phyloP scores from a whole-genome alignment of 1,140 invertebrate species.

The Drosophila pseudoobscura region DNA sequence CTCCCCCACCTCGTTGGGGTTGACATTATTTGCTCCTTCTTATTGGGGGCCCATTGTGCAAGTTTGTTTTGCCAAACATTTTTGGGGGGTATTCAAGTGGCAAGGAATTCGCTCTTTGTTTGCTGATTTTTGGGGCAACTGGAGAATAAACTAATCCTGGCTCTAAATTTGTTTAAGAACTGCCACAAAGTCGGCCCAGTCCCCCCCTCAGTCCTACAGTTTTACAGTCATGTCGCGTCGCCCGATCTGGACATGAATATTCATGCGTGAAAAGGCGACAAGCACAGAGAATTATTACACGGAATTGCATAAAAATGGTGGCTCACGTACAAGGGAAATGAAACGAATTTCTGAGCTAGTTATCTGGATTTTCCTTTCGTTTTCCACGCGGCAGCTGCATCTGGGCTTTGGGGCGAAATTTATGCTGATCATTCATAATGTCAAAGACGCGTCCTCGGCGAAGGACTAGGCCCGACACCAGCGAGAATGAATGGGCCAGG shows the following conservation, averaged over 20 bases:
- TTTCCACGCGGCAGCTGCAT: conserved; percentile 48
- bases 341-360: conserved; percentile 79
- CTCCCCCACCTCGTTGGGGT: not conserved
- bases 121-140: not conserved
- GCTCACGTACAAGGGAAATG: conserved; percentile 80
- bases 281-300: conserved; percentile 63
- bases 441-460: conserved; percentile 61
- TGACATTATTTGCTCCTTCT: conserved; percentile 61
- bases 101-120: conserved; percentile 36
- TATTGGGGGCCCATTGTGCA: conserved; percentile 39
- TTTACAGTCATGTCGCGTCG: conserved; percentile 5
- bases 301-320: conserved; percentile 71
- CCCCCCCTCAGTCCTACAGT: not conserved
- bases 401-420: conserved; percentile 59
- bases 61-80: conserved; percentile 52
- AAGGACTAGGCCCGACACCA: conserved; percentile 37
- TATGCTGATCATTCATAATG: conserved; percentile 82
- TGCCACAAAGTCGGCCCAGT: conserved; percentile 13
- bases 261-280: conserved; percentile 66
- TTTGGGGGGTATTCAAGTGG: conserved; percentile 47
- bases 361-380: conserved; percentile 31
- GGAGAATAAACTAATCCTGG: conserved; percentile 34
- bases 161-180: conserved; percentile 23
- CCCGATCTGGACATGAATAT: conserved; percentile 38
- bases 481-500: conserved; percentile 71